These are phyloP conservation scores for Mus spretus DNA, from an alignment of 2,797 vertebrate species.

Conservation along the genomic window DNA sequence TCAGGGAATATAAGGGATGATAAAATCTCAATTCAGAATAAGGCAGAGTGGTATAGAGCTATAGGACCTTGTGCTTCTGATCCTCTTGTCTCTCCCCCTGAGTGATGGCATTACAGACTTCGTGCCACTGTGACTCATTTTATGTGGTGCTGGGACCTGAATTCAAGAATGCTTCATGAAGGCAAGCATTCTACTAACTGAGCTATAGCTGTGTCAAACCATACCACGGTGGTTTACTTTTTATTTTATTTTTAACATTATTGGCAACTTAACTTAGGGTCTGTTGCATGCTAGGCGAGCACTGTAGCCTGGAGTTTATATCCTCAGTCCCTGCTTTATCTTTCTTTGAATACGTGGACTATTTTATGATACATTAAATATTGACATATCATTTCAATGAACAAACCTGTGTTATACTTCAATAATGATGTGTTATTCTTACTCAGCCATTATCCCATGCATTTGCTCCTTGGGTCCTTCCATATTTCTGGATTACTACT, in stretches of 20 bases:
- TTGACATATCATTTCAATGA: background rate
- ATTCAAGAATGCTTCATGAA: background rate
- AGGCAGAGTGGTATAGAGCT: background rate
- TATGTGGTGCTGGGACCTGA: background rate
- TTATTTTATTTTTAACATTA: background rate
- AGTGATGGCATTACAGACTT: background rate
- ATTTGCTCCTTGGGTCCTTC: background rate
- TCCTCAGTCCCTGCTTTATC: background rate
- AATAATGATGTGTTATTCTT: background rate
- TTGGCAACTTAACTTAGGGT: background rate
- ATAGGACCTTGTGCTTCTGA: background rate
- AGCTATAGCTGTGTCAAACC: background rate
- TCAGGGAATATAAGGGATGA: conserved; percentile 23
- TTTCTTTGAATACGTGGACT: conserved; percentile 16
- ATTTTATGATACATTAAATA: conserved; percentile 65
- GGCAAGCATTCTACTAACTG: background rate
- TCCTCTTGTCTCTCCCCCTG: background rate
- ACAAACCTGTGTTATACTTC: background rate
- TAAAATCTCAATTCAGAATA: conserved; percentile 60
- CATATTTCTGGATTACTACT: background rate
- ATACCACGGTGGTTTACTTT: background rate
- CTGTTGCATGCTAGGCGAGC: background rate
- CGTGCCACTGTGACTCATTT: background rate
- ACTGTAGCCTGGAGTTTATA: background rate
- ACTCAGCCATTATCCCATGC: background rate